phyloP scores from a whole-genome alignment of 2,113 vertebrate genomes.

The Dasypus novemcinctus region DNA sequence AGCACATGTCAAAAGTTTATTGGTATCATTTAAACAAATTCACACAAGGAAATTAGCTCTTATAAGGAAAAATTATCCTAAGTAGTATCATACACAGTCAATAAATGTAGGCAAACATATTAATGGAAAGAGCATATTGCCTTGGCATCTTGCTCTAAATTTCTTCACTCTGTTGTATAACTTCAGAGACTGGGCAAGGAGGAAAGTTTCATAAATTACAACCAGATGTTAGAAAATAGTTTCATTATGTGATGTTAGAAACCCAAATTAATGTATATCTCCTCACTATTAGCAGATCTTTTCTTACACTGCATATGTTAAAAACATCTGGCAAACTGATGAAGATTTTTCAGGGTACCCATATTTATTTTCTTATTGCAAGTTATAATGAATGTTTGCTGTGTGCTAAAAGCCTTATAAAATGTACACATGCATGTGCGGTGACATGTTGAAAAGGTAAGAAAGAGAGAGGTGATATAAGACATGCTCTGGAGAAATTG shows the following conservation, averaged over 20 bases:
- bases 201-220: background rate
- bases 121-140: background rate
- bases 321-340: background rate
- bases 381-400: no score
- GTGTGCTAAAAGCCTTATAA: no score
- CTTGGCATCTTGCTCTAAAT: slow-evolving; percentile 2
- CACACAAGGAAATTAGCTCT: slow-evolving; percentile 23
- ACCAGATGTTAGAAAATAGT: background rate
- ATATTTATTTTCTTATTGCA: no score
- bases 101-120: background rate
- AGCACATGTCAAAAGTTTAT: background rate
- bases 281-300: background rate
- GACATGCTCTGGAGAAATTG: no score
- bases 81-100: slow-evolving; percentile 16
- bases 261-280: background rate
- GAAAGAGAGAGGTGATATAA: no score
- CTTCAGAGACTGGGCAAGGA: slow-evolving; percentile 13
- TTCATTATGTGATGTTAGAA: background rate
- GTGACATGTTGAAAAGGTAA: no score
- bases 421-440: no score
- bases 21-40: slow-evolving; percentile 53
- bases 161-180: background rate
- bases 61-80: slow-evolving; percentile 26
- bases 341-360: background rate
- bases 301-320: background rate